phyloP scores from a whole-genome alignment of 2,113 vertebrate genomes.

The Ammospiza caudacuta region DNA sequence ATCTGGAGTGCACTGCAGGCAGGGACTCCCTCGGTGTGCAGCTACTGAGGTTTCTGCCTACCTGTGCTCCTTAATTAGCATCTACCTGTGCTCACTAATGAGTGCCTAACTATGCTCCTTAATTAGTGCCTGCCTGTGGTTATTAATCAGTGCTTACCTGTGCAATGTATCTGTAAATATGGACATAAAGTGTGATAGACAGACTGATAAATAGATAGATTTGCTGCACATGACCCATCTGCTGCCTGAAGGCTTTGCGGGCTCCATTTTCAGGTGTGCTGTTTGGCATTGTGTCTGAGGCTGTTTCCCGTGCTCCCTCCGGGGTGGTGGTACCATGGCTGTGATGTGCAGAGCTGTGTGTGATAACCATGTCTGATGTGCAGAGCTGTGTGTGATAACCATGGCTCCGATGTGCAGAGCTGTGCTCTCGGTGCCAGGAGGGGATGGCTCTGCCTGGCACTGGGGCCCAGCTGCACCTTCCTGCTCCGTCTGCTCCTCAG shows the following conservation, averaged over 20 bases:
- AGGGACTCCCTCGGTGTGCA: slow-evolving; percentile 44
- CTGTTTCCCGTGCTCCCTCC: accelerated
- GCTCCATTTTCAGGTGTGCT: not conserved
- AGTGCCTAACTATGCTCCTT: not conserved
- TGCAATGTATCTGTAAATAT: not conserved
- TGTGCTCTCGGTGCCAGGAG: not conserved
- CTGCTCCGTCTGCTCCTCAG: not conserved
- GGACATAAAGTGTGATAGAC: not conserved
- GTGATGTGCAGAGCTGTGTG: too few species aligned
- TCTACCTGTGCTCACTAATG: not conserved
- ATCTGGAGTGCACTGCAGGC: slow-evolving; percentile 51
- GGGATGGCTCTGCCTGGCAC: not conserved
- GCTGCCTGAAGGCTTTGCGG: not conserved
- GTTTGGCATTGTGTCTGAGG: not conserved
- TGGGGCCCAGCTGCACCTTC: not conserved
- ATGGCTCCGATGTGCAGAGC: not conserved
- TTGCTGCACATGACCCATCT: not conserved
- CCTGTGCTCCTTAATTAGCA: not conserved
- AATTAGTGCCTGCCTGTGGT: not conserved
- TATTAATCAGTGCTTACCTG: not conserved
- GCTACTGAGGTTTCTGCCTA: slow-evolving; percentile 66
- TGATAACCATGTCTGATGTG: too few species aligned
- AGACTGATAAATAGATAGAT: accelerated
- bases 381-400: too few species aligned
- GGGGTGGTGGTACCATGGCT: not conserved